Evolutionary conservation across 2,113 vertebrate species (phyloP).

Genomic region (Istiophorus platypterus): DNA sequence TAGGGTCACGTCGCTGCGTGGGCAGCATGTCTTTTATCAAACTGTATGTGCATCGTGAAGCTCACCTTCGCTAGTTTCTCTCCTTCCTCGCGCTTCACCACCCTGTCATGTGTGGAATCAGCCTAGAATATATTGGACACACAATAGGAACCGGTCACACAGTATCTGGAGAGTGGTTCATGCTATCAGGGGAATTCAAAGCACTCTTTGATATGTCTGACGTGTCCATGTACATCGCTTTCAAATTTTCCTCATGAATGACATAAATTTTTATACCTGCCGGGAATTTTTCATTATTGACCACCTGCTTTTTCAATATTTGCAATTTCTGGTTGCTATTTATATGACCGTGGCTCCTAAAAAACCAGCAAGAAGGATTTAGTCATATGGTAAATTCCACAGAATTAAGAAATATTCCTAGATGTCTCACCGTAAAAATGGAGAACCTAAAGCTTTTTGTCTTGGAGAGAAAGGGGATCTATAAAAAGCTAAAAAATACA

Average conservation of each 20-base stretch:
- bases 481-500: no score
- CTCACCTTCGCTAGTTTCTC: conserved; percentile 95
- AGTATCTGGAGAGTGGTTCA: background rate
- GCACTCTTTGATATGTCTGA: background rate
- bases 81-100: conserved; percentile 93
- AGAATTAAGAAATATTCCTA: no score
- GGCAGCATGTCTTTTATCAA: background rate
- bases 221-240: background rate
- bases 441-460: background rate
- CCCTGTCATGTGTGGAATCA: conserved; percentile 90
- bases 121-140: conserved; percentile 81
- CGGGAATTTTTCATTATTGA: background rate
- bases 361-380: no score
- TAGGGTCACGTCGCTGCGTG: background rate
- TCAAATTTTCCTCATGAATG: background rate
- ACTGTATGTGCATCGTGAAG: background rate
- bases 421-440: background rate
- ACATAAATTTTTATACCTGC: background rate
- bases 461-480: no score
- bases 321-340: background rate
- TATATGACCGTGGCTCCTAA: background rate
- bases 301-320: background rate
- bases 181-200: background rate
- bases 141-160: conserved; percentile 12
- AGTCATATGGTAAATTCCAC: no score